Evolutionary conservation across 2,797 vertebrate species (phyloP).

Genomic region (Chaenodraco wilsoni): DNA sequence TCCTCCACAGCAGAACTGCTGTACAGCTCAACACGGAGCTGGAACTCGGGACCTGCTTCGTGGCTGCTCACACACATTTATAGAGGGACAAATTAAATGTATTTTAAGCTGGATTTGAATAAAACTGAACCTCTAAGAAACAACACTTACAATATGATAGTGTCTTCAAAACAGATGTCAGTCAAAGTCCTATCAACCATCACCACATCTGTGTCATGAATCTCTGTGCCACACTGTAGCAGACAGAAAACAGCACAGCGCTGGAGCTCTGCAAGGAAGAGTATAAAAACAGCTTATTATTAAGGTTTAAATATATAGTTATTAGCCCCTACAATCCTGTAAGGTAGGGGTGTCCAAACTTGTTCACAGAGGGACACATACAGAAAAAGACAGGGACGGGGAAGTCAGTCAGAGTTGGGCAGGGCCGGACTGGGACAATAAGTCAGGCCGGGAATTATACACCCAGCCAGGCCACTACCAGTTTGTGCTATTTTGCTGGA

Average conservation of each 20-base stretch:
- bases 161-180: slow-evolving; percentile 90
- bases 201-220: slow-evolving; percentile 88
- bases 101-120: background rate
- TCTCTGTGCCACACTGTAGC: slow-evolving; percentile 86
- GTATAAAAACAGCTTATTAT: background rate
- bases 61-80: slow-evolving; percentile 68
- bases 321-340: too few species aligned
- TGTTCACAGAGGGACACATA: too few species aligned
- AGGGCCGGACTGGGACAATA: too few species aligned
- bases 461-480: too few species aligned
- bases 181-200: slow-evolving; percentile 90
- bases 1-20: slow-evolving; percentile 85
- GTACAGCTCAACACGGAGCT: slow-evolving; percentile 88
- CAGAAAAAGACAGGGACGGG: too few species aligned
- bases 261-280: slow-evolving; percentile 82
- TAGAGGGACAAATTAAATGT: background rate
- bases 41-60: slow-evolving; percentile 84
- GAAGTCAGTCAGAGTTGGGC: too few species aligned
- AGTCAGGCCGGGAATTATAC: too few species aligned
- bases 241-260: slow-evolving; percentile 91
- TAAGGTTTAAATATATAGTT: background rate
- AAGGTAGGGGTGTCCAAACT: too few species aligned
- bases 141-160: slow-evolving; percentile 86
- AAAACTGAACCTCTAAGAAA: background rate
- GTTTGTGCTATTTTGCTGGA: too few species aligned